Evolutionary conservation across 2,113 vertebrate genomes (phyloP), one percentile per base, ranked within the genome.

Genomic region (Manacus vitellinus): DNA sequence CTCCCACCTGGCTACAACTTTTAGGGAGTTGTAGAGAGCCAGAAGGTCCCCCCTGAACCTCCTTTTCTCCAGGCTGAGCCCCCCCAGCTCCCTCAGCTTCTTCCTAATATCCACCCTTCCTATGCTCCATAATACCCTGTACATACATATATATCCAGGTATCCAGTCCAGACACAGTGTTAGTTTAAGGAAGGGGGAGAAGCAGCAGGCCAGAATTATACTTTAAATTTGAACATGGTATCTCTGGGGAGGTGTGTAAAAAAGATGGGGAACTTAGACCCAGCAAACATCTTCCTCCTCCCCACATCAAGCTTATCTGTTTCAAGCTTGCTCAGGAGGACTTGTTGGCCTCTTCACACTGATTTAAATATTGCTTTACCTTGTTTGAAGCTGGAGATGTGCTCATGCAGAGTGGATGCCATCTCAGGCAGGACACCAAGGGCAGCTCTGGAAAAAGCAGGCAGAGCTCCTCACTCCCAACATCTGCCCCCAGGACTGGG

Each of bases 351-450:
- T 51, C 33, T 65, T 82, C 16, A 22, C 4, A 1, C 1, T 23
- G 14, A 77, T 67, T 73, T 71, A 47, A 55, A 67, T 49, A 14
- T 28, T 24, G 8, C 9, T 77, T 63, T 52, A 3, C 6, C 27
- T 59, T 1, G 0, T 52, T 15, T 67, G 65, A 65, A 37, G 44
- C 3, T 33, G 70, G 56, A n/a, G 33, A 24, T 62, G 61, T 11
- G 56, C 43, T 93, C 0, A 0, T 2, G 7, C 43, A 47, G 74
- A 55, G n/a, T 4, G 1, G 56, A 10, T 30, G 19, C 8, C 12
- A 8, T 14, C 39, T 71, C 35, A 1, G 1, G 30, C 51, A 28
- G 1, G 0, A 14, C 44, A 56, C 21, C n/a, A 33, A 35, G 35
- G 58, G 22, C 17, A 62, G 62, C 54, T 56, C 62, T 56, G 58